Percentiles rank a stretch among this genome's conserved stretches.
These are phyloP conservation scores for Xiphophorus maculatus DNA, from an alignment of 2,113 vertebrate species.

Conservation along the genomic window DNA sequence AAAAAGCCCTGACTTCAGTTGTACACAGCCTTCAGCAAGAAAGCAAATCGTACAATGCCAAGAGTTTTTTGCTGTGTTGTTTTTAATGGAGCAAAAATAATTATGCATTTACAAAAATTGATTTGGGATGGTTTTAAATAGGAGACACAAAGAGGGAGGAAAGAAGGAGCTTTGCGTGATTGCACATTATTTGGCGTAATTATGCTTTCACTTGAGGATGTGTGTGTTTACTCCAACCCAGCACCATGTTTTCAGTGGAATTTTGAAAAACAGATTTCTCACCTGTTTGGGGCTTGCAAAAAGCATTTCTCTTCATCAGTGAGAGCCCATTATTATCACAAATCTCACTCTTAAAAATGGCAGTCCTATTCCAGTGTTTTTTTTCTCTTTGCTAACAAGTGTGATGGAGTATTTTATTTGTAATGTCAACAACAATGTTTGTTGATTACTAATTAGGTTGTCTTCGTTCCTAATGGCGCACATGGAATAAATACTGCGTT, in stretches of 20 bases:
- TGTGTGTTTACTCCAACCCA: conserved; percentile 34
- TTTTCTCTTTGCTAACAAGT: conserved; percentile 24
- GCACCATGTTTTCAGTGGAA: conserved; percentile 27
- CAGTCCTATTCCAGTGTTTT: not conserved
- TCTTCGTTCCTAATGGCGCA: conserved; percentile 18
- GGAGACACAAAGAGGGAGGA: conserved; percentile 7
- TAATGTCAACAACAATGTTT: conserved; percentile 23
- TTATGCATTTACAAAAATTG: conserved; percentile 63
- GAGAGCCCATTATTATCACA: conserved; percentile 30
- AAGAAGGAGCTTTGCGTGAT: conserved; percentile 38
- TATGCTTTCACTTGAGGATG: conserved; percentile 61
- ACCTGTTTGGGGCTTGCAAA: conserved; percentile 39
- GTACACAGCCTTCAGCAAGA: conserved; percentile 26
- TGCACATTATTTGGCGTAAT: conserved; percentile 65
- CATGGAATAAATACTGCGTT: conserved; percentile 3
- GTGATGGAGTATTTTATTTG: conserved; percentile 35
- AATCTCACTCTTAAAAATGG: conserved; percentile 17
- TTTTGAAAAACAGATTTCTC: conserved; percentile 49
- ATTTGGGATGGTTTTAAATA: conserved; percentile 50
- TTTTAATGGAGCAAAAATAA: conserved; percentile 54
- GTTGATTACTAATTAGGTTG: conserved; percentile 42
- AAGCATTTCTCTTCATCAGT: conserved; percentile 2
- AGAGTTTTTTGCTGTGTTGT: conserved; percentile 34
- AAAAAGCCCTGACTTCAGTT: conserved; percentile 30
- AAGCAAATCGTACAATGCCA: conserved; percentile 52